A percentile compares a stretch with the other conserved stretches of the same genome.
phyloP scores from a whole-genome alignment of 2,113 vertebrate species.

The Ginglymostoma cirratum region DNA sequence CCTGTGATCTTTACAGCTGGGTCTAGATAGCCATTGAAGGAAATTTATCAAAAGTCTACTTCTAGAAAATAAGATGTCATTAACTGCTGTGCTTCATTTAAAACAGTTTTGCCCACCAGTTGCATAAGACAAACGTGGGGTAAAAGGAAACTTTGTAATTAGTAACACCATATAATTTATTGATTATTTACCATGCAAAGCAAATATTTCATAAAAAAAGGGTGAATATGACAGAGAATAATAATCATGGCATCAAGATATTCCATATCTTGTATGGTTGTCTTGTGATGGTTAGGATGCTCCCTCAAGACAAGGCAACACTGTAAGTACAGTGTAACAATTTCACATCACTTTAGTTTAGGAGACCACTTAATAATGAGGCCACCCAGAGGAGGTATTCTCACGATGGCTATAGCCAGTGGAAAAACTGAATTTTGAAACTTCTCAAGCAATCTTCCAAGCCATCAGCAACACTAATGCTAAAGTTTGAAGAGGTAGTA shows the following conservation, averaged over 20 bases:
- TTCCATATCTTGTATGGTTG: not conserved
- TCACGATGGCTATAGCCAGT: not conserved
- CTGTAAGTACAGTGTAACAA: not conserved
- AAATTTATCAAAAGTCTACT: not conserved
- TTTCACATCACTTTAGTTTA: not conserved
- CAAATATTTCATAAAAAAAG: too few relatives aligned
- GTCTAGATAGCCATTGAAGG: not conserved
- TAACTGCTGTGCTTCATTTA: not conserved
- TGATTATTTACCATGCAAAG: not conserved
- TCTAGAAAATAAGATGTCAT: not conserved
- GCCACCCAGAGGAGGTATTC: not conserved
- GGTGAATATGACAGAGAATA: not conserved
- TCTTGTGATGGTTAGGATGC: not conserved
- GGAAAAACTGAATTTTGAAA: not conserved
- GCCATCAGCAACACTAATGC: not conserved
- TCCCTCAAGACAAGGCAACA: not conserved
- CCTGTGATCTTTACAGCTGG: not conserved
- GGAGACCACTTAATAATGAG: not conserved
- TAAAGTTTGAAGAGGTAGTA: conserved; percentile 1
- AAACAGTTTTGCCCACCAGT: not conserved
- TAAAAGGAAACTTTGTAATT: not conserved
- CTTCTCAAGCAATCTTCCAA: not conserved
- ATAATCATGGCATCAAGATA: not conserved
- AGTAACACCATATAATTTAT: not conserved
- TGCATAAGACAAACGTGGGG: not conserved